Conservation (phyloP, 1,140 invertebrate species). For the Trinorchestia longiramus region DNA sequence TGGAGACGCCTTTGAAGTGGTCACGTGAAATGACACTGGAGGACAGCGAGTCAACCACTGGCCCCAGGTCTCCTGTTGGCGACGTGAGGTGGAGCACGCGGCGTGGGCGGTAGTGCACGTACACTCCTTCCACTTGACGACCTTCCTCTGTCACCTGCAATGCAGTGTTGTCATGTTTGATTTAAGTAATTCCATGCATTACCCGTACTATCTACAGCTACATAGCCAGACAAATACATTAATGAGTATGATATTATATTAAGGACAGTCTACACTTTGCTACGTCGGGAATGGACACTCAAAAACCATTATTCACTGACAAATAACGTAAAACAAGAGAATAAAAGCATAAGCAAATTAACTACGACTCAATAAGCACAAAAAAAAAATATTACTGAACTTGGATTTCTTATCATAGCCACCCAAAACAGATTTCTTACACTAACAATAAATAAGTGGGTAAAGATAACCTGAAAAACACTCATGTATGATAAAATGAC, state of each 20-base stretch:
- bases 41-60: neutral
- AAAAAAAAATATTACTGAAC: too few relatives aligned
- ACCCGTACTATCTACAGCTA: too few relatives aligned
- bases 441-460: too few relatives aligned
- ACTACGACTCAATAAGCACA: too few relatives aligned
- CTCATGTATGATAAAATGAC: too few relatives aligned
- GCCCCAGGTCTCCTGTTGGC: neutral
- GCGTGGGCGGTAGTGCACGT: conserved; percentile 56
- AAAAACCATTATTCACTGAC: neutral
- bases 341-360: too few relatives aligned
- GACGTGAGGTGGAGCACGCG: neutral
- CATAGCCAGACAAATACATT: neutral
- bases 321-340: too few relatives aligned
- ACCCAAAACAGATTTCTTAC: too few relatives aligned
- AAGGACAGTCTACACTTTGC: neutral
- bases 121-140: conserved; percentile 55
- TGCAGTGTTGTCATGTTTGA: neutral
- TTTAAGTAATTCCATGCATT: neutral
- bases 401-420: too few relatives aligned
- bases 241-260: neutral
- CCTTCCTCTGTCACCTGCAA: conserved; percentile 54
- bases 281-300: neutral
- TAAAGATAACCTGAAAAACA: too few relatives aligned
- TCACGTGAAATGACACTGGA: conserved; percentile 26
- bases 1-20: neutral